phyloP scores from a whole-genome alignment of 2,888 invertebrate species.

The Dusona sp. region DNA sequence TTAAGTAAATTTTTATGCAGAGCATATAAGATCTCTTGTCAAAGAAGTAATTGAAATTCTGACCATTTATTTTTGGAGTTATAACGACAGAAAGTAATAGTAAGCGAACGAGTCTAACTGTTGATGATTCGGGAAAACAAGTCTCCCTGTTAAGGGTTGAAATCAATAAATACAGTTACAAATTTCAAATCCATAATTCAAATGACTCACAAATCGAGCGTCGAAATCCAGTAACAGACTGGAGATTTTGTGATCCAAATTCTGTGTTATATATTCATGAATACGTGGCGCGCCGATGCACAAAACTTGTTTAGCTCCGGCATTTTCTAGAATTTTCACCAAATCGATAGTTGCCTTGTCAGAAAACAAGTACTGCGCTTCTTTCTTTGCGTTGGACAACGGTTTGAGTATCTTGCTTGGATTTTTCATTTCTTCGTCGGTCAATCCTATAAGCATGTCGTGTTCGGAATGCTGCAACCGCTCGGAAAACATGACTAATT shows the following conservation, averaged over 20 bases:
- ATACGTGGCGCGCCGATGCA: slow-evolving; percentile 95
- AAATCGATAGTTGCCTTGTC: slow-evolving; percentile 89
- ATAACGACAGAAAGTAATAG: too few relatives aligned
- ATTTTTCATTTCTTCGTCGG: slow-evolving; percentile 87
- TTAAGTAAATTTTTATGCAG: too few relatives aligned
- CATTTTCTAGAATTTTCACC: slow-evolving; percentile 87
- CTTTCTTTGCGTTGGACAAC: slow-evolving; percentile 90
- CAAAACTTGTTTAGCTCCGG: slow-evolving; percentile 88
- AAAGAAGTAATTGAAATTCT: too few relatives aligned
- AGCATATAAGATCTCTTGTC: too few relatives aligned
- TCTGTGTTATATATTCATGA: slow-evolving; percentile 88
- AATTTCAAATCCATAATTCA: neutral
- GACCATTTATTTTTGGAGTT: too few relatives aligned
- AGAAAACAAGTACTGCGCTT: slow-evolving; percentile 95
- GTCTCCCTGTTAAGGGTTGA: neutral
- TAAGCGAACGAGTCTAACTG: too few relatives aligned
- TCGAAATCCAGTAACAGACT: slow-evolving; percentile 94
- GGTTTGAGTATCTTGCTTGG: slow-evolving; percentile 90
- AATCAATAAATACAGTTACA: neutral
- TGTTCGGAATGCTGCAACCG: slow-evolving; percentile 86
- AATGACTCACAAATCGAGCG: slow-evolving; percentile 87
- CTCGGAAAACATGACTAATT: slow-evolving; percentile 84
- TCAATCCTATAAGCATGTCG: slow-evolving; percentile 85
- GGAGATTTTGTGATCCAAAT: slow-evolving; percentile 82
- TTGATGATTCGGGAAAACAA: too few relatives aligned